Percentiles rank a stretch among this genome's conserved stretches.
phyloP scores from a whole-genome alignment of 2,797 vertebrate species.

The Hozukius guyotensis region DNA sequence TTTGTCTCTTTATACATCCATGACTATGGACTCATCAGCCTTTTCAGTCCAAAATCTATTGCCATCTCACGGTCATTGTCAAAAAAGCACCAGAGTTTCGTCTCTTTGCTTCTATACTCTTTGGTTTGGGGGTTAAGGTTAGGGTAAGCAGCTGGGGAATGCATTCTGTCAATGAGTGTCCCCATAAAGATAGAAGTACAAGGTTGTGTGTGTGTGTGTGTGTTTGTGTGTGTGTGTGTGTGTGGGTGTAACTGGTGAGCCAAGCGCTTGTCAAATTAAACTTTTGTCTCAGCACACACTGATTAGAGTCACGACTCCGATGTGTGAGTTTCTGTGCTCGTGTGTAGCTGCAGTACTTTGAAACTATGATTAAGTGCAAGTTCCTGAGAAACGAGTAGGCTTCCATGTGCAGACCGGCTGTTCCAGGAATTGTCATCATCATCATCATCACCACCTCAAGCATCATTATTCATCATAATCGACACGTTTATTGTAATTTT shows the following conservation, averaged over 20 bases:
- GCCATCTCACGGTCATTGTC: too few relatives aligned
- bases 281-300: background rate
- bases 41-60: too few relatives aligned
- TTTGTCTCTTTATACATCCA: too few relatives aligned
- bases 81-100: too few relatives aligned
- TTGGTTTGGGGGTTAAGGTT: too few relatives aligned
- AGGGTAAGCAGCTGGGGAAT: too few relatives aligned
- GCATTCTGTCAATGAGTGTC: too few relatives aligned
- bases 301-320: slow-evolving; percentile 16
- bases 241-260: background rate
- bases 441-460: slow-evolving; percentile 11
- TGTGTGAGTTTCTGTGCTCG: slow-evolving; percentile 17
- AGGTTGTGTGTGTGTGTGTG: background rate
- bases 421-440: slow-evolving; percentile 6
- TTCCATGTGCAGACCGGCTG: slow-evolving; percentile 4
- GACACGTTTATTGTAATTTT: slow-evolving; percentile 12
- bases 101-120: too few relatives aligned
- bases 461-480: slow-evolving; percentile 33
- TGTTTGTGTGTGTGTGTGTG: background rate
- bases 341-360: background rate
- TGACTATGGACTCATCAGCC: too few relatives aligned
- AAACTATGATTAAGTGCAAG: slow-evolving; percentile 25
- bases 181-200: too few relatives aligned
- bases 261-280: slow-evolving; percentile 10
- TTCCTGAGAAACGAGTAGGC: slow-evolving; percentile 7